Conservation (phyloP, 2,113 vertebrate genomes). For the Rhizomys pruinosus region DNA sequence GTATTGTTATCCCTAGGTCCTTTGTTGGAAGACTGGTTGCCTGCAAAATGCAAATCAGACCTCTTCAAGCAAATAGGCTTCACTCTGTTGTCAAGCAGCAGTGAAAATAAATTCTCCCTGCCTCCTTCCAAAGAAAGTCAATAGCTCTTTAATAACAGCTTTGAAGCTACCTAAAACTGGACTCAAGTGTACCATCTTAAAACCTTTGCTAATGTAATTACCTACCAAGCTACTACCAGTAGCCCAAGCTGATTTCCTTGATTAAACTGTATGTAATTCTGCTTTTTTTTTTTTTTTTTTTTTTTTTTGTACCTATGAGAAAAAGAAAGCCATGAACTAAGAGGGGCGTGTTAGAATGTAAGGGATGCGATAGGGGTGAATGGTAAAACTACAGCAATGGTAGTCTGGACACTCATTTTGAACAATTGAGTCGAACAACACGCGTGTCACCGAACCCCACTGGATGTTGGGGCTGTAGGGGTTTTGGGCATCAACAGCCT, state of each 20-base stretch:
- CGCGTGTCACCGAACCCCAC: too few relatives aligned
- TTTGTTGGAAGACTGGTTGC: not conserved
- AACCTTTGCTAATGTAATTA: not conserved
- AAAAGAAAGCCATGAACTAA: slow-evolving; percentile 2
- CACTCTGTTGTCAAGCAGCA: not conserved
- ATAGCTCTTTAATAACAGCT: not conserved
- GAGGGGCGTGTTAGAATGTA: too few relatives aligned
- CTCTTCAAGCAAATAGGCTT: not conserved
- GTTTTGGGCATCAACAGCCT: too few relatives aligned
- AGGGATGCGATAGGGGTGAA: too few relatives aligned
- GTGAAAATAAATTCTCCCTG: not conserved
- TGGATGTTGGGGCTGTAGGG: too few relatives aligned
- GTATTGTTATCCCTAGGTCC: not conserved
- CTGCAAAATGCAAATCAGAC: not conserved
- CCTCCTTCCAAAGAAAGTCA: not conserved
- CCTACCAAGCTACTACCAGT: not conserved
- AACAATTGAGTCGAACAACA: too few relatives aligned
- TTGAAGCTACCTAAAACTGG: not conserved
- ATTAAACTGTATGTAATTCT: not conserved
- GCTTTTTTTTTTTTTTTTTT: not conserved
- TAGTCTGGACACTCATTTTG: too few relatives aligned
- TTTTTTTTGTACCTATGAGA: too few relatives aligned
- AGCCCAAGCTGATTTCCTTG: not conserved
- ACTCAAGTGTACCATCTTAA: not conserved
- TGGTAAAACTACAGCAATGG: too few relatives aligned